Evolutionary conservation across 2,797 vertebrate genomes (phyloP).

Genomic region (Microcaecilia unicolor): DNA sequence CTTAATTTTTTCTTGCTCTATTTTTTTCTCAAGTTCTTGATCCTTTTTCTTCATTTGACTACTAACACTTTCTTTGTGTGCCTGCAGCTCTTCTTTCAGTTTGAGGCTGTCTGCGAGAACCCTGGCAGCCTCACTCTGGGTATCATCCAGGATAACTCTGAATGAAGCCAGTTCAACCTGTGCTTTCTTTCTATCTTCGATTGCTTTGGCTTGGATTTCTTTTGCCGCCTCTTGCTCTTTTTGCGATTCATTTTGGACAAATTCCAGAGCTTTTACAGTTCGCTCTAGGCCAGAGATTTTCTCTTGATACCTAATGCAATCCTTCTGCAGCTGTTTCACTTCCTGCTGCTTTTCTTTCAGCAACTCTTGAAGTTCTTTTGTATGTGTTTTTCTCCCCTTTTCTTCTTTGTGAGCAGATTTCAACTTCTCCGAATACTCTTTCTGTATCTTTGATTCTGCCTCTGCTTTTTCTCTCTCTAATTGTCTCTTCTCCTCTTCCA

Average conservation of each 20-base stretch:
- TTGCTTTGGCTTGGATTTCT: conserved; percentile 43
- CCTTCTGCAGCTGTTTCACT: conserved; percentile 84
- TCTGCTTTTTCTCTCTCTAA: conserved; percentile 66
- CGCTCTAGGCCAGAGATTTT: conserved; percentile 76
- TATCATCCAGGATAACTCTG: conserved; percentile 62
- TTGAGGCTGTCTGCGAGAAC: conserved; percentile 59
- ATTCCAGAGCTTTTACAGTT: conserved; percentile 71
- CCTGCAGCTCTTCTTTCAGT: conserved; percentile 45
- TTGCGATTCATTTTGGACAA: conserved; percentile 58
- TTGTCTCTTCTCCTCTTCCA: conserved; percentile 84
- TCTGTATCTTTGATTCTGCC: conserved; percentile 65
- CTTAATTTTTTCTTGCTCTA: conserved; percentile 74
- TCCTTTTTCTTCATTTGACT: conserved; percentile 52
- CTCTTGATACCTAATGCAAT: conserved; percentile 86
- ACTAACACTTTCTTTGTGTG: conserved; percentile 43
- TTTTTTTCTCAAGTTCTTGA: conserved; percentile 74
- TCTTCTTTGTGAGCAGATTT: conserved; percentile 65
- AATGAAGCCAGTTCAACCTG: conserved; percentile 61
- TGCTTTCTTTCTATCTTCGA: conserved; percentile 51
- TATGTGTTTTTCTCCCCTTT: conserved; percentile 64
- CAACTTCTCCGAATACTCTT: conserved; percentile 77
- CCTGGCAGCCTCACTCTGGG: conserved; percentile 63
- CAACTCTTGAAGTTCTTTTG: conserved; percentile 86
- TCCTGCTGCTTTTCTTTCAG: conserved; percentile 91
- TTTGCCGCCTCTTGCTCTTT: conserved; percentile 57